Evolutionary conservation across 1,140 invertebrate species (phyloP).

Genomic region (Vollenhovia emeryi): DNA sequence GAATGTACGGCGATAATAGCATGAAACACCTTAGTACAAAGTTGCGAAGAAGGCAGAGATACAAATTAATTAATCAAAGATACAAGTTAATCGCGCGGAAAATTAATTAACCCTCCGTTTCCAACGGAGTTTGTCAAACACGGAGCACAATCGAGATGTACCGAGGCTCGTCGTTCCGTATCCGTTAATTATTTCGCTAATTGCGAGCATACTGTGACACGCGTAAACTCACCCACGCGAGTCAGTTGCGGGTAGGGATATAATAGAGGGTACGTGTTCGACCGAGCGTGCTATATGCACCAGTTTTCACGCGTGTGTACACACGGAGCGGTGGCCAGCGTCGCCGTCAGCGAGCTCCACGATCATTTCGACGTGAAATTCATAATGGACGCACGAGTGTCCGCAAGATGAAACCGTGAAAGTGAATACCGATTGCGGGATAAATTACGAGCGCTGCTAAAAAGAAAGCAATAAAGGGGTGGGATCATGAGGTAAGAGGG

Average conservation of each 20-base stretch:
- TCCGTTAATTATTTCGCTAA: slow-evolving; percentile 58
- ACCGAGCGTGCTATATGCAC: slow-evolving; percentile 16
- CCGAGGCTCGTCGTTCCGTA: neutral
- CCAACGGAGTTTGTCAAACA: neutral
- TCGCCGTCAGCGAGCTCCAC: neutral
- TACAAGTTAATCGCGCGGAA: neutral
- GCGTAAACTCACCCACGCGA: slow-evolving; percentile 34
- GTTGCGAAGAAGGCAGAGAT: neutral
- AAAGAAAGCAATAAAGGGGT: neutral
- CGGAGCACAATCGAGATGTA: neutral
- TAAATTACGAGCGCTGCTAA: slow-evolving; percentile 33
- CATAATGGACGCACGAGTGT: neutral
- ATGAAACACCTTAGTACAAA: neutral
- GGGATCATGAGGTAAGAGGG: neutral
- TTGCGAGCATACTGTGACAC: slow-evolving; percentile 21
- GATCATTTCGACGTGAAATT: neutral
- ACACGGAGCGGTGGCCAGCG: neutral
- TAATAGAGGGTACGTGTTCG: neutral
- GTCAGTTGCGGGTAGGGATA: neutral
- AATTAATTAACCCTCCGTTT: neutral
- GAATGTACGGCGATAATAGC: neutral
- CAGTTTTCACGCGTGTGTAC: slow-evolving; percentile 42
- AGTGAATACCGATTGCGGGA: slow-evolving; percentile 17
- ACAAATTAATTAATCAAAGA: neutral
- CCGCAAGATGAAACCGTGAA: neutral